Evolutionary conservation across 2,888 invertebrate species (phyloP).

Genomic region (Pherbina coryleti): DNA sequence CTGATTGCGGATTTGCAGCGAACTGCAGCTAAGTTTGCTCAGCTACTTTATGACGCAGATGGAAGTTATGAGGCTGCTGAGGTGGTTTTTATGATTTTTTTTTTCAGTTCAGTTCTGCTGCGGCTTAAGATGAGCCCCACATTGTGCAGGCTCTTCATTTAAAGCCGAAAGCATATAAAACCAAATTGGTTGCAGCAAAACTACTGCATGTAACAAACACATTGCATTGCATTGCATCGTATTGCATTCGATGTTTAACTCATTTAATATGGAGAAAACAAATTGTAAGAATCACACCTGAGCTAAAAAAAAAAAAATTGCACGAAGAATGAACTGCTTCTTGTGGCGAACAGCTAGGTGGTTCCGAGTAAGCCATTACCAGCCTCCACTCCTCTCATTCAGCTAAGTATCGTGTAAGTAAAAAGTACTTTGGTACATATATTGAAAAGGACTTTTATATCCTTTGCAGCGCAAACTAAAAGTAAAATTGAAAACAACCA

Average conservation of each 20-base stretch:
- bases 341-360: no score
- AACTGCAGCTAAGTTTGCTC: constrained; percentile 38
- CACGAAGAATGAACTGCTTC: no score
- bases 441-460: not conserved
- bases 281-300: constrained; percentile 65
- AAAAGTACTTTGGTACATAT: no score
- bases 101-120: not conserved
- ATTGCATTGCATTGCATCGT: constrained; percentile 12
- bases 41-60: constrained; percentile 44
- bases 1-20: constrained; percentile 69
- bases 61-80: constrained; percentile 38
- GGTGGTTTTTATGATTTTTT: not conserved
- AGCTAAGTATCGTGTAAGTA: no score
- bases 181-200: not conserved
- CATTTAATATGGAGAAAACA: constrained; percentile 63
- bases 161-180: not conserved
- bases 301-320: constrained; percentile 38
- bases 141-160: constrained; percentile 1
- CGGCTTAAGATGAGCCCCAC: constrained; percentile 28
- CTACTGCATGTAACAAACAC: not conserved
- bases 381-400: no score
- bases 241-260: constrained; percentile 44
- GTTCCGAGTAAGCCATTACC: no score
- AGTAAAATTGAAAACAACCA: not conserved
- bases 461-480: not conserved